Percentiles rank a stretch among this genome's conserved stretches.
Evolutionary conservation across 2,113 vertebrate species (phyloP).

Genomic region (Leptosomus discolor): DNA sequence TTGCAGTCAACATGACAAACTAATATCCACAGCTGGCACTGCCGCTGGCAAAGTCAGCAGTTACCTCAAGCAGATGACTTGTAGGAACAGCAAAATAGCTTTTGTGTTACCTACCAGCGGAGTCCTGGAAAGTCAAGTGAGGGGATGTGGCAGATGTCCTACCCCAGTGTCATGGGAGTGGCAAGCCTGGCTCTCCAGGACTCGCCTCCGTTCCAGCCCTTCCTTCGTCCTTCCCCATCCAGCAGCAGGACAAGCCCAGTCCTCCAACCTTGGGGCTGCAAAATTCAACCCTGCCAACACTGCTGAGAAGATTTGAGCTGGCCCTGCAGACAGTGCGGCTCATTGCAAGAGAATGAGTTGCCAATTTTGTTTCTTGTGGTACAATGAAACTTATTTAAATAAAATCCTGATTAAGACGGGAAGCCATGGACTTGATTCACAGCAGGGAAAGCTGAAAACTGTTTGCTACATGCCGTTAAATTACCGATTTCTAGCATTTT

Average conservation of each 20-base stretch:
- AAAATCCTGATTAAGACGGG: slow-evolving; percentile 63
- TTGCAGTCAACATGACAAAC: background rate
- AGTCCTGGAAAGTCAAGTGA: slow-evolving; percentile 2
- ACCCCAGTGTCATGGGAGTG: background rate
- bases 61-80: background rate
- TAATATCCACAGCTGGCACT: slow-evolving; percentile 54
- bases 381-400: slow-evolving; percentile 62
- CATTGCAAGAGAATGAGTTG: slow-evolving; percentile 27
- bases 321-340: background rate
- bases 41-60: background rate
- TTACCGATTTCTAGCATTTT: slow-evolving; percentile 45
- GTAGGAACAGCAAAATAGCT: background rate
- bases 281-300: background rate
- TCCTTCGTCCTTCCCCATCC: background rate
- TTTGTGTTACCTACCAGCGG: slow-evolving; percentile 15
- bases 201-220: slow-evolving; percentile 21
- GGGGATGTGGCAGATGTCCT: slow-evolving; percentile 45
- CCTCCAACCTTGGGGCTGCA: background rate
- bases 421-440: slow-evolving; percentile 26
- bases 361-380: slow-evolving; percentile 35
- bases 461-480: slow-evolving; percentile 48
- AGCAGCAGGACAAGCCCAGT: background rate
- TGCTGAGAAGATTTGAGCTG: slow-evolving; percentile 17
- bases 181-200: slow-evolving; percentile 25
- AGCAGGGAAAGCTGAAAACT: slow-evolving; percentile 56